These are phyloP conservation scores for Scolopax rusticola DNA, from an alignment of 2,797 vertebrate genomes.

Conservation along the genomic window DNA sequence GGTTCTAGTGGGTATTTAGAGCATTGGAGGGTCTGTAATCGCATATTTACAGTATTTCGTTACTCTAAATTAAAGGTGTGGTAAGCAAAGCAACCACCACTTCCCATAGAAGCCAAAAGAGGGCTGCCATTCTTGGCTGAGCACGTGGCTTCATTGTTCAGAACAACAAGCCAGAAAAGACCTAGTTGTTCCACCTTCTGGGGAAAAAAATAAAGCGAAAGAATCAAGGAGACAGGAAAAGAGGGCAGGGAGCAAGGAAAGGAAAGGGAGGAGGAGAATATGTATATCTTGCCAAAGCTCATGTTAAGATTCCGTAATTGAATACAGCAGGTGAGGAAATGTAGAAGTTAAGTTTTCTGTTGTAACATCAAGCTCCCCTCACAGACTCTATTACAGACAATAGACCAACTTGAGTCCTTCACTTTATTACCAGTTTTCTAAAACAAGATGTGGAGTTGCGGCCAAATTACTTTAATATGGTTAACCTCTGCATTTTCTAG, in stretches of 20 bases:
- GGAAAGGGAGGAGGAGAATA: background rate
- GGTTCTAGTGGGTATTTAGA: conserved; percentile 10
- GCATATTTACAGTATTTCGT: background rate
- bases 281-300: background rate
- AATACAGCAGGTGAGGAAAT: background rate
- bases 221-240: background rate
- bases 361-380: background rate
- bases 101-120: background rate
- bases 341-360: background rate
- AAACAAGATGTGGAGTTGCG: background rate
- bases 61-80: conserved; percentile 20
- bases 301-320: background rate
- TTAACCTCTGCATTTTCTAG: background rate
- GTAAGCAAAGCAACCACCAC: background rate
- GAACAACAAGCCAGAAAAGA: background rate
- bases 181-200: background rate
- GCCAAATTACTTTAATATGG: background rate
- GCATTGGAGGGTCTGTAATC: background rate
- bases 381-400: background rate
- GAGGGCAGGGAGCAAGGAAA: background rate
- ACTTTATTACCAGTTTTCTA: background rate
- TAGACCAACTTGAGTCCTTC: background rate
- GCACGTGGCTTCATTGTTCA: background rate
- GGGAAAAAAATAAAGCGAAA: background rate
- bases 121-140: background rate